These are phyloP conservation scores for Brachionus calyciflorus DNA, from an alignment of 1,140 invertebrate genomes.

Conservation along the genomic window DNA sequence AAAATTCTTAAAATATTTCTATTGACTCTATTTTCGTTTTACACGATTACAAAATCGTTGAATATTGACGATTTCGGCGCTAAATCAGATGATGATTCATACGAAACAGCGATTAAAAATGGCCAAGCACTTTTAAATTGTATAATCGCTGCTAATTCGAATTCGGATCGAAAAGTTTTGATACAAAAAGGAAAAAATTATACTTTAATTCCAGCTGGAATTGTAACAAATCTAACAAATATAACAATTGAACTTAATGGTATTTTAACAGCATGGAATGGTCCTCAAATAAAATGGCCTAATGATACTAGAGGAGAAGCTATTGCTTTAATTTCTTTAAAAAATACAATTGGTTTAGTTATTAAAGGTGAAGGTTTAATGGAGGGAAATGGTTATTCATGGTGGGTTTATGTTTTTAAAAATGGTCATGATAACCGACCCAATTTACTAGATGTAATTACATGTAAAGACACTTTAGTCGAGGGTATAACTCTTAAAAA, in stretches of 20 bases:
- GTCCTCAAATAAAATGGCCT: slow-evolving; percentile 1
- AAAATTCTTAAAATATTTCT: too few species aligned
- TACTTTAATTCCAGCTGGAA: background rate
- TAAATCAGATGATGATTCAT: background rate
- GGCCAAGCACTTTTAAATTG: background rate
- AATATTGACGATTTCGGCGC: slow-evolving; percentile 10
- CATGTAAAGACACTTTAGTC: background rate
- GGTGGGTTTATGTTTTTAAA: background rate
- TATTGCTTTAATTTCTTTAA: background rate
- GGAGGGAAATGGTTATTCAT: slow-evolving; percentile 15
- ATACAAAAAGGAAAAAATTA: slow-evolving; percentile 1
- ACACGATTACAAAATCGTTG: too few species aligned
- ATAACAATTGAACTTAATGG: slow-evolving; percentile 23
- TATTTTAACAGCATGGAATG: background rate
- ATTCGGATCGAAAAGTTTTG: background rate
- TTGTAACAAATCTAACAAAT: background rate
- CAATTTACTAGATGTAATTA: background rate
- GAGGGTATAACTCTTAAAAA: slow-evolving; percentile 11
- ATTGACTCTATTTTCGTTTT: too few species aligned
- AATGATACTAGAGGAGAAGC: background rate
- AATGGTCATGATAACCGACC: slow-evolving; percentile 33
- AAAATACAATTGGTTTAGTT: slow-evolving; percentile 3
- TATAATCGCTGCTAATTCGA: background rate
- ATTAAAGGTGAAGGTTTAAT: slow-evolving; percentile 15
- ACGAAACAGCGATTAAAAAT: background rate